phyloP scores from a whole-genome alignment of 2,797 vertebrate species.

The Oreortyx pictus region DNA sequence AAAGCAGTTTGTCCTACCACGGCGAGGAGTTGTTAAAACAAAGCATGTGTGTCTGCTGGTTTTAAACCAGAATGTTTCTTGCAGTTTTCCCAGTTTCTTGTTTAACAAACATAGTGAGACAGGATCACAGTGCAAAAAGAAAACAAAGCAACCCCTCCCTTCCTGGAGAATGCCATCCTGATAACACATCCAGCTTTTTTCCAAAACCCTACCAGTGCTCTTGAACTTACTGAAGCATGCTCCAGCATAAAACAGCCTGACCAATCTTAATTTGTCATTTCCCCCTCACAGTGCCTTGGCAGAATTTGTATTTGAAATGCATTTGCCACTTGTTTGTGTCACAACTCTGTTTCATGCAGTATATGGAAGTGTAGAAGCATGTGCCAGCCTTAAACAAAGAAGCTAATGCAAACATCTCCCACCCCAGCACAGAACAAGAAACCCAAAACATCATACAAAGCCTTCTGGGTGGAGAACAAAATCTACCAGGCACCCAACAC shows the following conservation, averaged over 20 bases:
- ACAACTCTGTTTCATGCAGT: not conserved
- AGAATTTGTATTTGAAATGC: not conserved
- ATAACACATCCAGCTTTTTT: not conserved
- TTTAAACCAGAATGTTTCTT: conserved; percentile 15
- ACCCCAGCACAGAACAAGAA: not conserved
- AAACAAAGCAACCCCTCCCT: not conserved
- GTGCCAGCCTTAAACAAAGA: conserved; percentile 10
- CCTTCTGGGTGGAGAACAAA: not conserved
- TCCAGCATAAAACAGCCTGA: not conserved
- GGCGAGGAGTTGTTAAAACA: conserved; percentile 30
- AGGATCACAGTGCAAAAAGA: not conserved
- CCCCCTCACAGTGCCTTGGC: not conserved
- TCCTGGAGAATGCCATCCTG: not conserved
- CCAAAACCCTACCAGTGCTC: not conserved
- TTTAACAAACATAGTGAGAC: not conserved
- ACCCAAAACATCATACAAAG: not conserved
- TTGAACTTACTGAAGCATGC: not conserved
- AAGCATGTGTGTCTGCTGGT: conserved; percentile 23
- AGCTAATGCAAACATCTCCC: not conserved
- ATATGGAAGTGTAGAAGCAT: not conserved
- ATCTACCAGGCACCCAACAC: not conserved
- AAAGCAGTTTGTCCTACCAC: conserved; percentile 32
- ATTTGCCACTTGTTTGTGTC: conserved; percentile 7
- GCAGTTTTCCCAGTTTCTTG: not conserved
- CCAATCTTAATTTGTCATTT: not conserved